phyloP scores from a whole-genome alignment of 2,113 vertebrate genomes.

The Thryonomys swinderianus region DNA sequence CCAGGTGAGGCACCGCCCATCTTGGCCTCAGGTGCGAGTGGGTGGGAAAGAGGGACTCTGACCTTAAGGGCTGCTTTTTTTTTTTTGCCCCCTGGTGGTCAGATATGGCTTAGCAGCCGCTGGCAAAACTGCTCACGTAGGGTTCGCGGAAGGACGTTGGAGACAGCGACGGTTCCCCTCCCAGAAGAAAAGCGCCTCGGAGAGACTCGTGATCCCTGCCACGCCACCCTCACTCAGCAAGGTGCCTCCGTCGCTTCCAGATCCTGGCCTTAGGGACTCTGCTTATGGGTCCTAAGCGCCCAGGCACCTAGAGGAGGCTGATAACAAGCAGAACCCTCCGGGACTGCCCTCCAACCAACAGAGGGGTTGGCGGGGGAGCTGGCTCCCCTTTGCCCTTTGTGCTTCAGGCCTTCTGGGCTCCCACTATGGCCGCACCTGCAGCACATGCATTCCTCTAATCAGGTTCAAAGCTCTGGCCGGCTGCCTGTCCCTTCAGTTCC shows the following conservation, averaged over 20 bases:
- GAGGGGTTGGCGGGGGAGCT: background rate
- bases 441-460: background rate
- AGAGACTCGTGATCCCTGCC: background rate
- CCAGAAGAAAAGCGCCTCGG: background rate
- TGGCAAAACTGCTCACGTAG: background rate
- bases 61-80: constrained; percentile 14
- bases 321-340: background rate
- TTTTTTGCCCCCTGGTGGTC: constrained; percentile 74
- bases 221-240: background rate
- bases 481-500: background rate
- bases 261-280: background rate
- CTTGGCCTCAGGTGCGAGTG: constrained; percentile 50
- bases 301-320: background rate
- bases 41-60: background rate
- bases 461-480: background rate
- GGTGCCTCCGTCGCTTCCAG: background rate
- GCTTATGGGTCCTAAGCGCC: background rate
- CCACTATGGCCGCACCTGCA: background rate
- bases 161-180: background rate
- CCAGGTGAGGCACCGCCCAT: constrained; percentile 72
- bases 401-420: background rate
- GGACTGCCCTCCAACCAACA: background rate
- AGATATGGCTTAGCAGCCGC: constrained; percentile 39
- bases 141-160: background rate
- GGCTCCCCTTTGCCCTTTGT: background rate